Evolutionary conservation across 1,140 invertebrate genomes (phyloP).

Genomic region (Drosophila santomea): DNA sequence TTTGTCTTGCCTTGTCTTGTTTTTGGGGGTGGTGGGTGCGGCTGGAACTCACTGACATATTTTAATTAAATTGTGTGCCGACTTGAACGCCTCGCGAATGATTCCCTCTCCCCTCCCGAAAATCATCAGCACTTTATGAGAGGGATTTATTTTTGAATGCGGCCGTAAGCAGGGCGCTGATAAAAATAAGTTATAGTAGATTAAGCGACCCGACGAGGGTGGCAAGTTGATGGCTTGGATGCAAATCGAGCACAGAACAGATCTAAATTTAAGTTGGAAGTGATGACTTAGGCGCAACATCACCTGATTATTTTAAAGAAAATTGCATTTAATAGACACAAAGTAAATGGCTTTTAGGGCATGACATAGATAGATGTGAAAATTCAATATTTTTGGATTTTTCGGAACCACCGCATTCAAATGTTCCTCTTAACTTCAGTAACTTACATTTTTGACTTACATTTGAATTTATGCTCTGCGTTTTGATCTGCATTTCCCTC

Average conservation of each 20-base stretch:
- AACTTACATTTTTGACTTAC: background rate
- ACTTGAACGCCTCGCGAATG: slow-evolving; percentile 13
- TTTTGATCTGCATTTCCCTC: background rate
- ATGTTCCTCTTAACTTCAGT: background rate
- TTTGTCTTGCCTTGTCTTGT: slow-evolving; percentile 23
- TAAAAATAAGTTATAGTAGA: slow-evolving; percentile 10
- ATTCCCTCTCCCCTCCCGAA: slow-evolving; percentile 1
- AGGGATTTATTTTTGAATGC: slow-evolving; percentile 9
- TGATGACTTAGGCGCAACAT: no score
- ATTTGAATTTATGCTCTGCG: slow-evolving; percentile 5
- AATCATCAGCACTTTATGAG: slow-evolving; percentile 46
- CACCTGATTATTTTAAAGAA: background rate
- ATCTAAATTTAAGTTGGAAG: background rate
- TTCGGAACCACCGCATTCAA: background rate
- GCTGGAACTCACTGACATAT: slow-evolving; percentile 58
- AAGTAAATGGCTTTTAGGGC: no score
- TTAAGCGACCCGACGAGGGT: background rate
- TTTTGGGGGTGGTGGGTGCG: slow-evolving; percentile 15
- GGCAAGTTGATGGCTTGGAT: background rate
- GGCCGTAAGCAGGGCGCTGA: background rate
- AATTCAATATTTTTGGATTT: background rate
- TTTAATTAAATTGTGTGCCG: slow-evolving; percentile 80
- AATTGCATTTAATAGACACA: no score
- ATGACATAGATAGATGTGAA: no score
- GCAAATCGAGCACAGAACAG: background rate